Conservation (phyloP, 2,888 invertebrate genomes). For the Sminthurinus aureus region DNA sequence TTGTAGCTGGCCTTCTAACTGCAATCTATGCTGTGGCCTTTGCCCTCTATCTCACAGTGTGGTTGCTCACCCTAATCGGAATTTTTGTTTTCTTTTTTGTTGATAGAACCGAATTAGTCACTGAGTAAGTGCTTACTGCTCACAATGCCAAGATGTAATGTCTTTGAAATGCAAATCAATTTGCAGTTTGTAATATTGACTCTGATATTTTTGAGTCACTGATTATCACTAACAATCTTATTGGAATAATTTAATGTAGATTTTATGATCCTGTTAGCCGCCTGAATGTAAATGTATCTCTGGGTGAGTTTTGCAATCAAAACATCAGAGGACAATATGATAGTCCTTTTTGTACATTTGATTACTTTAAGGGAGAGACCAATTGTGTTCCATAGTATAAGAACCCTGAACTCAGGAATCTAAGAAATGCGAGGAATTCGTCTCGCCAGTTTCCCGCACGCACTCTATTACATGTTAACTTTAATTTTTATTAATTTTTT, state of each 20-base stretch:
- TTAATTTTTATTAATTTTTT: no score
- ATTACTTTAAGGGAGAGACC: not conserved
- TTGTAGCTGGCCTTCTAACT: not conserved
- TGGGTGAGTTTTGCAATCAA: not conserved
- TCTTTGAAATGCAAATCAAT: not conserved
- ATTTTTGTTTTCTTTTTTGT: not conserved
- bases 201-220: no score
- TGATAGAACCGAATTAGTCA: not conserved
- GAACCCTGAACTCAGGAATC: no score
- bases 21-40: not conserved
- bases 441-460: no score
- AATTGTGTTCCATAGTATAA: no score
- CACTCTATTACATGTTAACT: no score
- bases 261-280: constrained; percentile 39
- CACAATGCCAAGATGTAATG: not conserved
- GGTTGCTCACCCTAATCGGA: not conserved
- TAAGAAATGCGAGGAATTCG: no score
- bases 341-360: not conserved
- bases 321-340: not conserved
- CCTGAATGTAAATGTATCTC: not conserved
- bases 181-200: no score
- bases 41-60: not conserved
- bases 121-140: not conserved
- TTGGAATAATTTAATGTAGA: constrained; percentile 18
- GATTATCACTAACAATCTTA: no score